Evolutionary conservation across 2,888 invertebrate genomes (phyloP).

Genomic region (Trimorus sp.): DNA sequence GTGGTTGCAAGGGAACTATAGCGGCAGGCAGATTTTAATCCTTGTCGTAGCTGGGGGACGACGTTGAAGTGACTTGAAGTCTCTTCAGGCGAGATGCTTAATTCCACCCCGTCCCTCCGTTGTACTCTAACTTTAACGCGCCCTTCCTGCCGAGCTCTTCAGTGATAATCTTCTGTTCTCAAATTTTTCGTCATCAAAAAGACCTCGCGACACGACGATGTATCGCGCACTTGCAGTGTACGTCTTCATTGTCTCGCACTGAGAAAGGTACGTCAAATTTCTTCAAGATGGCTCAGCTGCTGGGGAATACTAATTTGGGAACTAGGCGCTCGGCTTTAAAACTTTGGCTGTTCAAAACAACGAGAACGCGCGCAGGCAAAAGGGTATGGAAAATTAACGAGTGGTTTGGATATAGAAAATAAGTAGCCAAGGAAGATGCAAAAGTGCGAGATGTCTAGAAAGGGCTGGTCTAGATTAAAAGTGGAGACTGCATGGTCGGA

Average conservation of each 20-base stretch:
- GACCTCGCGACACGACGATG: conserved; percentile 55
- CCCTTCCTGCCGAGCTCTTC: conserved; percentile 70
- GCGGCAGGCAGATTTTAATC: conserved; percentile 81
- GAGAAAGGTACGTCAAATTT: conserved; percentile 39
- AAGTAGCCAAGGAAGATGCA: too few species aligned
- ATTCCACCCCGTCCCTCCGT: conserved; percentile 74
- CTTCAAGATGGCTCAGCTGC: conserved; percentile 30
- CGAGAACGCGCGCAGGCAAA: too few species aligned
- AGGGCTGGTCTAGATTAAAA: too few species aligned
- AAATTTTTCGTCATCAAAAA: conserved; percentile 72
- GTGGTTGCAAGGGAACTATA: conserved; percentile 71
- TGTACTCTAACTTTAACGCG: conserved; percentile 67
- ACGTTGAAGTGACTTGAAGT: conserved; percentile 80
- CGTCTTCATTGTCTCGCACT: conserved; percentile 47
- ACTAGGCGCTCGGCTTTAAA: conserved; percentile 25
- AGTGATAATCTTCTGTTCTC: conserved; percentile 77
- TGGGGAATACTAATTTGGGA: conserved; percentile 17
- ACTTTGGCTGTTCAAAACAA: background rate
- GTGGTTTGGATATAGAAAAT: too few species aligned
- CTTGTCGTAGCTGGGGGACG: conserved; percentile 78
- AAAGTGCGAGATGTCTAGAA: too few species aligned
- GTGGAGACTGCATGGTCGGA: too few species aligned
- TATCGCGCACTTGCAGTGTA: conserved; percentile 37
- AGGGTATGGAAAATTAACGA: too few species aligned
- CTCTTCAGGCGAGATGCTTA: conserved; percentile 81